Base-by-base conservation (phyloP, 2,888 invertebrate species). In the Abscondita cerata region DNA sequence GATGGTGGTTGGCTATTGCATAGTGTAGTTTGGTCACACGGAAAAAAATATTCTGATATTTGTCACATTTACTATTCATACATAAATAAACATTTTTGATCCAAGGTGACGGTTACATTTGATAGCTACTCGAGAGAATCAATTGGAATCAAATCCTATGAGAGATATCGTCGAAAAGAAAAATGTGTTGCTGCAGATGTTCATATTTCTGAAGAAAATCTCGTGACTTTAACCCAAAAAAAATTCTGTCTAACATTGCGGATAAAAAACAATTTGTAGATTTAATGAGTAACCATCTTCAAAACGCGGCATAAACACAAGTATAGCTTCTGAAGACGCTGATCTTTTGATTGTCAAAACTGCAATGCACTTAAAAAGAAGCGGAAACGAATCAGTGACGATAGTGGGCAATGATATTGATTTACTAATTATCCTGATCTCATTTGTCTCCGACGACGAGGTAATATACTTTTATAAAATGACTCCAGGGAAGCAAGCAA, bases 191-290 rank as follows among this genome's bases (percentile, higher is more conserved):
- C 44, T 18, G 16, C 18, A 16, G 44, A 44, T 18, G 44, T 44
- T 18, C 18, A 44, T 4, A 44, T 44, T 18, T 16, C 18, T 1
- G 44, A 44, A 44, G 44, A 44, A 1, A 18, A 44, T 18, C 1
- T 16, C 2, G 44, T 44, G 19, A 44, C 44, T 1, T 44, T 44
- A 6, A 44, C 44, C 11, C 44, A 44, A 44, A 44, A 15, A 16
- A 44, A 44, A 44, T 44, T 44, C 44, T 44, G 8, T 18, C 44
- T 1, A 44, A 44, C 8, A 18, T 44, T 44, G 18, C 44, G 2
- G 19, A 44, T 44, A 44, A 44, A 44, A 18, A 44, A 44, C n/a
- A 44, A 44, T 44, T 44, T 44, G 44, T 44, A 1, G 18, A 18
- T 44, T 1, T 44, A 18, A 11, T 44, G 16, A 18, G 3, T 16